Percentiles rank a stretch among this genome's conserved stretches.
phyloP scores from a whole-genome alignment of 2,888 invertebrate genomes.

The Neocrepidodera transversa region DNA sequence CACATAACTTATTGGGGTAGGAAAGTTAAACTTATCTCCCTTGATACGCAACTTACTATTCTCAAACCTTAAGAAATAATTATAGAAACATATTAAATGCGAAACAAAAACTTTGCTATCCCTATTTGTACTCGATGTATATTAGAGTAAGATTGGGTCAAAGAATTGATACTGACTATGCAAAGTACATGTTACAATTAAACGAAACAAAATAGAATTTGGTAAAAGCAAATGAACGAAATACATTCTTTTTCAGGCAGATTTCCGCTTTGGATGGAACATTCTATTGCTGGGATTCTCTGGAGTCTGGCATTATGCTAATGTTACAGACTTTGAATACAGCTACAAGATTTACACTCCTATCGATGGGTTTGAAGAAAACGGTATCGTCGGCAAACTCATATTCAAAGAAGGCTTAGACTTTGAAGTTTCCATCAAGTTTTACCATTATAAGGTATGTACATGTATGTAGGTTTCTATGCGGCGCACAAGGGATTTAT shows the following conservation, averaged over 20 bases:
- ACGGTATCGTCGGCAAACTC: constrained; percentile 76
- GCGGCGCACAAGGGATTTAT: constrained; percentile 45
- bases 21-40: too few species aligned
- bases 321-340: constrained; percentile 77
- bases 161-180: background rate
- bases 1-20: too few species aligned
- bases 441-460: constrained; percentile 71
- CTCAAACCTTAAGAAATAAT: too few species aligned
- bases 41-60: too few species aligned
- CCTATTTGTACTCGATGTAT: too few species aligned
- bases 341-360: constrained; percentile 80
- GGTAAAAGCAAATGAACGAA: constrained; percentile 22
- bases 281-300: constrained; percentile 77
- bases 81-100: too few species aligned
- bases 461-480: constrained; percentile 40
- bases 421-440: constrained; percentile 72
- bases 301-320: constrained; percentile 77
- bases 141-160: too few species aligned
- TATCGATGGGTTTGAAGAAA: constrained; percentile 78
- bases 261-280: constrained; percentile 80
- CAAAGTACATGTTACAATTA: constrained; percentile 9
- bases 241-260: constrained; percentile 64
- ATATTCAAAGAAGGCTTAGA: constrained; percentile 71
- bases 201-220: constrained; percentile 12
- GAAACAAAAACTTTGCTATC: too few species aligned